Base-by-base conservation (phyloP, 37 sponge, comb jelly and placozoan genomes). In the Cladorhizidae sp. region DNA sequence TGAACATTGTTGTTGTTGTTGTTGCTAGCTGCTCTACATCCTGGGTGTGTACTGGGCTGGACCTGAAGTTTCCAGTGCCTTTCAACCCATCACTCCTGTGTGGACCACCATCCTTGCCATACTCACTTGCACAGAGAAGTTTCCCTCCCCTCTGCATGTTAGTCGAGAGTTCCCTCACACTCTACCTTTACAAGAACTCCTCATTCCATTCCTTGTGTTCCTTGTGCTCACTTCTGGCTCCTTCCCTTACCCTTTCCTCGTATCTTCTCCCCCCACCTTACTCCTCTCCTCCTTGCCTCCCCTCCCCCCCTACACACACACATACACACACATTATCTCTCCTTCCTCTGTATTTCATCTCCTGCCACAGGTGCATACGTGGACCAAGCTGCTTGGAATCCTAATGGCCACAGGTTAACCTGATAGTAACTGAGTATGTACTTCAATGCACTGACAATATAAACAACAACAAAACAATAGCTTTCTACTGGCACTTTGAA, bases 31-130 rank as follows among this genome's bases (percentile, higher is more conserved):
- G 56, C 35, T 93, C 12, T 93, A 78, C 43, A 89, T 93, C 52
- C 38, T 86, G 22, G 94, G 90, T 3, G 90, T 93, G 55, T 78
- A 86, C 76, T 78, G 40, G 58, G 87, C 80, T 23, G 90, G 94
- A 32, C 86, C 94, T 21, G 69, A 89, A 59, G 73, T 78, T 40
- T 79, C 94, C 58, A 82, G 90, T 40, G 84, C 78, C 25, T 86
- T 93, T 52, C 94, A 82, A 64, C 80, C 80, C 36, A 70, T 54
- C 80, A 80, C 70, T 57, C 80, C 80, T 3, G 82, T 82, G 51
- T 73, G 74, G 82, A 73, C 82, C 21, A 22, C 65, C 20, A 18
- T 82, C 20, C 45, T 73, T 39, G 82, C 82, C 36, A 39, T 36
- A 12, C 26, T 55, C 57, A 67, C 69, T 1, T 83, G 69, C 63